phyloP scores from a whole-genome alignment of 2,888 invertebrate genomes.

The Orthosia cruda region DNA sequence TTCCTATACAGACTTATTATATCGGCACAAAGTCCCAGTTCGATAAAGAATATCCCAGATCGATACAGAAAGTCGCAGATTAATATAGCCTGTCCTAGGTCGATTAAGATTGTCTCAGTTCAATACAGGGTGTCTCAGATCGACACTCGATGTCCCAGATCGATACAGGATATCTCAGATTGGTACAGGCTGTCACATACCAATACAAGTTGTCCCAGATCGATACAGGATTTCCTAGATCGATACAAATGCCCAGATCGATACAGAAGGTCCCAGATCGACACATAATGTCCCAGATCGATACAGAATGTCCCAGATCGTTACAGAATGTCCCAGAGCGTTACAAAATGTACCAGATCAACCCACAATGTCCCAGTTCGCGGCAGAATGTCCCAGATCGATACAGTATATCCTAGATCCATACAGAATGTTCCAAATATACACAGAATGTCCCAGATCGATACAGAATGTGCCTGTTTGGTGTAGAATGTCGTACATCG shows the following conservation, averaged over 20 bases:
- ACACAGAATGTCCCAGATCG: not conserved
- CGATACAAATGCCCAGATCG: not conserved
- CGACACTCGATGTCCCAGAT: not conserved
- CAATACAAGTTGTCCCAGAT: not conserved
- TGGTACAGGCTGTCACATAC: not conserved
- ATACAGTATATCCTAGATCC: not conserved
- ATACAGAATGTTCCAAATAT: not conserved
- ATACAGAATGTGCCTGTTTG: accelerated
- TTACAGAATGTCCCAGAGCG: too few relatives aligned
- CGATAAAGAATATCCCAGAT: too few relatives aligned
- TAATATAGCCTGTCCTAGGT: too few relatives aligned
- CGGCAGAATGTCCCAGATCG: not conserved
- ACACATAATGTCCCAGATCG: too few relatives aligned
- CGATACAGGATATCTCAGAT: not conserved
- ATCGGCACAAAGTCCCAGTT: too few relatives aligned
- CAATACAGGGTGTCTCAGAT: not conserved
- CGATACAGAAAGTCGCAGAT: too few relatives aligned
- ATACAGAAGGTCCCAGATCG: not conserved
- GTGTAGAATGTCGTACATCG: not conserved
- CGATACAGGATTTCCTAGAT: not conserved
- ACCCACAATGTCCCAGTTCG: too few relatives aligned
- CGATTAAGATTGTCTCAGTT: too few relatives aligned
- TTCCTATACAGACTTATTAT: too few relatives aligned
- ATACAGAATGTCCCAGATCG: too few relatives aligned
- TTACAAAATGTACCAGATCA: not conserved